Percentiles rank a stretch among this genome's conserved stretches.
Evolutionary conservation across 2,113 vertebrate genomes (phyloP).

Genomic region (Poeciliopsis occidentalis): DNA sequence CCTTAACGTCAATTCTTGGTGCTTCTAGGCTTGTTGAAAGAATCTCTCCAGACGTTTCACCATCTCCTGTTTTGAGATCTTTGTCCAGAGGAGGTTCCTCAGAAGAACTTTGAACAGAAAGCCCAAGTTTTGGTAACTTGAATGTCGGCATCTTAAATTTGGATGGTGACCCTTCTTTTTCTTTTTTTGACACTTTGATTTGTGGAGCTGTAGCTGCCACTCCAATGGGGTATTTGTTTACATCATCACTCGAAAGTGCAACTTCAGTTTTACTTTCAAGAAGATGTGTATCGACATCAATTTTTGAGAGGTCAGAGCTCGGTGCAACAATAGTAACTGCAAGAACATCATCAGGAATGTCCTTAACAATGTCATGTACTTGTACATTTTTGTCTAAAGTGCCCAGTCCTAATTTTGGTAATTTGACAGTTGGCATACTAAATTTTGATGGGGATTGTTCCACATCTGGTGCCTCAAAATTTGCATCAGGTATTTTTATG

Average conservation of each 20-base stretch:
- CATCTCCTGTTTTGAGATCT: background rate
- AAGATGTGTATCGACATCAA: conserved; percentile 19
- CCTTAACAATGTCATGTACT: conserved; percentile 16
- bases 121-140: conserved; percentile 55
- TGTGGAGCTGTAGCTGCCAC: background rate
- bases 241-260: background rate
- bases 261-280: background rate
- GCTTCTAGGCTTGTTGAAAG: background rate
- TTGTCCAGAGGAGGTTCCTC: conserved; percentile 4
- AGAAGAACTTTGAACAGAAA: fast-evolving
- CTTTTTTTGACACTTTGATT: background rate
- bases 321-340: conserved; percentile 7
- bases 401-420: conserved; percentile 52
- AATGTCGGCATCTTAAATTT: conserved; percentile 44
- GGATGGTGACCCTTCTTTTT: background rate
- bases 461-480: background rate
- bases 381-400: fast-evolving
- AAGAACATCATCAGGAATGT: conserved; percentile 15
- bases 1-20: background rate
- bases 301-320: conserved; percentile 5
- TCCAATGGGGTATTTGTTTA: background rate
- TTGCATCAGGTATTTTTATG: conserved; percentile 10
- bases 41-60: background rate
- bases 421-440: conserved; percentile 35
- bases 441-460: conserved; percentile 23